Base-by-base conservation (phyloP, 2,888 invertebrate genomes). In the Drosophila monieri region DNA sequence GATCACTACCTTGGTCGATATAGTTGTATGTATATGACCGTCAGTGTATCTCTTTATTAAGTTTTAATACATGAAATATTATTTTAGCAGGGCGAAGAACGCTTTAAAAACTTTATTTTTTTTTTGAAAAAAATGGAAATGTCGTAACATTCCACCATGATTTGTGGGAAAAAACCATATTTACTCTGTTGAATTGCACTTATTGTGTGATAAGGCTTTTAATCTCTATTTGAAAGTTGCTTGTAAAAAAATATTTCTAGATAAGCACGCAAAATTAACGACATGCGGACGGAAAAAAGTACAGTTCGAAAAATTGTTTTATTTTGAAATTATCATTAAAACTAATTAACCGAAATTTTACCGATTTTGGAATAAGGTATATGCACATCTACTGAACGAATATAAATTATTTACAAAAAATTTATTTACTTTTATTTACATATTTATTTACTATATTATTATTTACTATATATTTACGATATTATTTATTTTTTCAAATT, bases 251-350 rank as follows among this genome's bases (percentile, higher is more conserved):
- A 78, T 67, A 64, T 51, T 65, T 60, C 53, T 83, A 76, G 88
- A 84, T 88, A 85, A 83, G 84, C 80, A 25, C 27, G 68, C 80
- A 68, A 76, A 72, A 67, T 73, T 66, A 62, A 55, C 57, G 47
- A 49, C 46, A 61, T 48, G 62, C 59, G 72, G 77, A 71, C 86
- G 86, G 86, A 89, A 86, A 89, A 86, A 89, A 86, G 76, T 86
- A 86, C 86, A 89, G 86, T 86, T 89, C 78, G 49, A 55, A 62
- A 56, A 47, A 68, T 43, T 48, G 52, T 72, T 61, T 52, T 12
- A 21, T 43, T 21, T 43, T 18, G 1, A 18, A 18, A 18, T 18
- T 18, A 18, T 18, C 18, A 1, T 18, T 18, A 18, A 18, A 18
- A 18, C 18, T 18, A 18, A 1, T 1, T 18, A 1, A 18, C 18